Conservation (phyloP, 1,140 invertebrate species). For the Cheumatopsyche charites region DNA sequence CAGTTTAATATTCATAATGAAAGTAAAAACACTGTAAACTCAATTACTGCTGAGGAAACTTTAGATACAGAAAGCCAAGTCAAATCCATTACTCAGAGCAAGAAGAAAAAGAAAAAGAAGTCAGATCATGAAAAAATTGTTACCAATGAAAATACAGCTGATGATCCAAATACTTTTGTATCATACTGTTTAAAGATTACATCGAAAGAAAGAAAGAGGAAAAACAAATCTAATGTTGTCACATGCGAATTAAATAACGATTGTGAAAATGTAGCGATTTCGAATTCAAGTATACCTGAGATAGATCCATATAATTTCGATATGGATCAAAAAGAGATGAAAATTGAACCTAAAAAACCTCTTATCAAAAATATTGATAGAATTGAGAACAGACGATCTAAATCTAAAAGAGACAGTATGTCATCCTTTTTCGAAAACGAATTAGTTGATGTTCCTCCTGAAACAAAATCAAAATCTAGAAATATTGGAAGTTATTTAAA, state of each 20-base stretch:
- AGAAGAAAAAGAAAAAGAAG: slow-evolving; percentile 24
- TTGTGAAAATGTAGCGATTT: neutral
- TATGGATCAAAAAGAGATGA: slow-evolving; percentile 1
- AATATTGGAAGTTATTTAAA: neutral
- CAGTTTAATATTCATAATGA: too few relatives aligned
- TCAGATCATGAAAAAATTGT: neutral
- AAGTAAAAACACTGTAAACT: too few relatives aligned
- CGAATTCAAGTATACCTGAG: neutral
- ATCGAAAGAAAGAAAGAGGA: neutral
- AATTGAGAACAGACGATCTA: neutral
- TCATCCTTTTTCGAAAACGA: neutral
- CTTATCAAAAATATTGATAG: neutral
- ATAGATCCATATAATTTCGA: slow-evolving; percentile 16
- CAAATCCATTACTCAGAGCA: neutral
- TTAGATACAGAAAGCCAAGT: neutral
- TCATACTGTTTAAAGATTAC: neutral
- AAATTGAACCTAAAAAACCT: neutral
- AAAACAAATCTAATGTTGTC: neutral
- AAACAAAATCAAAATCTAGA: neutral
- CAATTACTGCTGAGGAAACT: neutral
- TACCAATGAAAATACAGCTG: neutral
- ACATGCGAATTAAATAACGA: neutral
- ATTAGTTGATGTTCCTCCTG: neutral
- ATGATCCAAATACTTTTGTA: neutral
- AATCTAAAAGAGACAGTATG: neutral